phyloP scores from a whole-genome alignment of 2,113 vertebrate genomes.

The Poecilia latipinna region DNA sequence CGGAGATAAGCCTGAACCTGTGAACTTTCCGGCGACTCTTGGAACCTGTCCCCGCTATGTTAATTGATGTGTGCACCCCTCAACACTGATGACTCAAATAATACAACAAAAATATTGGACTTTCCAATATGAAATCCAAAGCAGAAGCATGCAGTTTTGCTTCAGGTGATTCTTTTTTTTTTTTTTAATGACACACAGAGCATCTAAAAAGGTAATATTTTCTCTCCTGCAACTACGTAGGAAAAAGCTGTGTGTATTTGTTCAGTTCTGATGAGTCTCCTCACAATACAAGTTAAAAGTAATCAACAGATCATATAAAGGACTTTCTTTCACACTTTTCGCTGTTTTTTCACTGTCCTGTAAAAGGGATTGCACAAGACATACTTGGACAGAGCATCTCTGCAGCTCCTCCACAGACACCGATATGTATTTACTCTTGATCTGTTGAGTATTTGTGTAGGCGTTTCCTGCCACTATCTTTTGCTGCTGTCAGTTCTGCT shows the following conservation, averaged over 20 bases:
- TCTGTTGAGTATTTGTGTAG: constrained; percentile 1
- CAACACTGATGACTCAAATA: constrained; percentile 30
- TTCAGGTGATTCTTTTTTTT: no score
- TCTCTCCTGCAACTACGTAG: no score
- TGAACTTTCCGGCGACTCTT: constrained; percentile 63
- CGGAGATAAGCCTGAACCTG: constrained; percentile 75
- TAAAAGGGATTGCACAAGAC: no score
- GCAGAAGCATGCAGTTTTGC: neutral
- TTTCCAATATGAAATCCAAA: constrained; percentile 36
- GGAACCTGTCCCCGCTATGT: constrained; percentile 43
- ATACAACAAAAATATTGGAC: constrained; percentile 31
- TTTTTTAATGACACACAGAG: neutral
- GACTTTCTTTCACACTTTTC: no score
- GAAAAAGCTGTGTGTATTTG: no score
- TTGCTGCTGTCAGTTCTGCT: constrained; percentile 19
- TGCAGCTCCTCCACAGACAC: no score
- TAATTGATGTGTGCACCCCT: constrained; percentile 62
- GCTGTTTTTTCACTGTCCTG: no score
- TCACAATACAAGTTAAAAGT: no score
- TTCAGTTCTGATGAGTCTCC: no score
- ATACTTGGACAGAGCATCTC: no score
- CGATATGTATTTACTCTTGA: neutral
- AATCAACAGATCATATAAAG: no score
- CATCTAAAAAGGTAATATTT: neutral
- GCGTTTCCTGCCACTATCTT: constrained; percentile 20